phyloP scores from a whole-genome alignment of 2,888 invertebrate genomes.

The Tuberolachnus salignus region DNA sequence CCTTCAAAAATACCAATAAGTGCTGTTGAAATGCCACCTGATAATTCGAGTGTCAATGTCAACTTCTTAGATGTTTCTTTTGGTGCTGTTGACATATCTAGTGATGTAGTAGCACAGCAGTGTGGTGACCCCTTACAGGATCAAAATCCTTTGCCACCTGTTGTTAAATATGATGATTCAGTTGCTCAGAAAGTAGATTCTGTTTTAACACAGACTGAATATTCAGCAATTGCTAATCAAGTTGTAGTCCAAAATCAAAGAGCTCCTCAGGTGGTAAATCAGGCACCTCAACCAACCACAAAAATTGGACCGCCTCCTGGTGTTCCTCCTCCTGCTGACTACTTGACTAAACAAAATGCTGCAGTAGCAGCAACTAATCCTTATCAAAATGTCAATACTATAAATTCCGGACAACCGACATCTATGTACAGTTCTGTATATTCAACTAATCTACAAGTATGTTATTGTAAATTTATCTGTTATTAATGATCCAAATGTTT shows the following conservation, averaged over 20 bases:
- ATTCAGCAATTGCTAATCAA: constrained; percentile 43
- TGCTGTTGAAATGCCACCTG: constrained; percentile 91
- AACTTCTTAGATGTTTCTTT: constrained; percentile 91
- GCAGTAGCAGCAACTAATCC: constrained; percentile 4
- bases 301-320: constrained; percentile 58
- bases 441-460: constrained; percentile 53
- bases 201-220: constrained; percentile 39
- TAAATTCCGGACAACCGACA: constrained; percentile 47
- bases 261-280: constrained; percentile 63
- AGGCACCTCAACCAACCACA: constrained; percentile 57
- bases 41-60: constrained; percentile 74
- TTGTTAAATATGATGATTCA: constrained; percentile 50
- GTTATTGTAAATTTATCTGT: background rate
- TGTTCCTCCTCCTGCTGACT: constrained; percentile 52
- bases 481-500: too few species aligned
- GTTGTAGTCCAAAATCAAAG: constrained; percentile 58
- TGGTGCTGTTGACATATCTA: constrained; percentile 60
- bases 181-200: constrained; percentile 51
- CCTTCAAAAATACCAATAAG: constrained; percentile 91
- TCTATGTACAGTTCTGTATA: constrained; percentile 49
- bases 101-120: constrained; percentile 54
- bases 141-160: constrained; percentile 39
- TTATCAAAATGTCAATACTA: constrained; percentile 47
- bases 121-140: constrained; percentile 35
- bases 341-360: constrained; percentile 45